Evolutionary conservation across 2,113 vertebrate species (phyloP).

Genomic region (Todiramphus chloris): DNA sequence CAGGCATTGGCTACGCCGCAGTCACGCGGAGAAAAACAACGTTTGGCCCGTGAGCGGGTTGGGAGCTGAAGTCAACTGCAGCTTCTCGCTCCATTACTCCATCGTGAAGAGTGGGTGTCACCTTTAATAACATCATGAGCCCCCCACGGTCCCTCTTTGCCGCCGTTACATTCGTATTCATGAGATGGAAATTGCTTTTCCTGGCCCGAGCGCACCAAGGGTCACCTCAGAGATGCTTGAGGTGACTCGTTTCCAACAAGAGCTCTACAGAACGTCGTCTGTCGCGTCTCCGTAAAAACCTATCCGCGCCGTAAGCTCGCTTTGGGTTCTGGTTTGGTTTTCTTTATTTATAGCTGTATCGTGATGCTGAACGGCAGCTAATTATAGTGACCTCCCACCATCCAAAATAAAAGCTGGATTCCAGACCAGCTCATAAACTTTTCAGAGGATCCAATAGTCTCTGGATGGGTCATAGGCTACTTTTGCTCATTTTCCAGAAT

Average conservation of each 20-base stretch:
- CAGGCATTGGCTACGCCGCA: background rate
- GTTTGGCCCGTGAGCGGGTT: background rate
- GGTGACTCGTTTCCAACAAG: background rate
- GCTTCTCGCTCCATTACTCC: background rate
- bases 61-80: background rate
- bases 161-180: background rate
- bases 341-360: background rate
- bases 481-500: constrained; percentile 52
- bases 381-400: background rate
- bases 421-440: background rate
- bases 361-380: background rate
- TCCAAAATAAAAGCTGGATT: constrained; percentile 33
- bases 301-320: background rate
- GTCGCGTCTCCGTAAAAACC: background rate
- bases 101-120: background rate
- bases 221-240: background rate
- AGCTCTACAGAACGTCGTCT: background rate
- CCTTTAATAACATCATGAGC: background rate
- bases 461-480: constrained; percentile 7
- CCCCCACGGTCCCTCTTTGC: accelerated
- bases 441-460: background rate
- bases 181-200: background rate
- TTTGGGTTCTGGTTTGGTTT: background rate
- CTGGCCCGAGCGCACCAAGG: background rate
- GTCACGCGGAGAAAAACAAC: background rate